Evolutionary conservation across 2,888 invertebrate species (phyloP).

Genomic region (Acanthopleura granulata): DNA sequence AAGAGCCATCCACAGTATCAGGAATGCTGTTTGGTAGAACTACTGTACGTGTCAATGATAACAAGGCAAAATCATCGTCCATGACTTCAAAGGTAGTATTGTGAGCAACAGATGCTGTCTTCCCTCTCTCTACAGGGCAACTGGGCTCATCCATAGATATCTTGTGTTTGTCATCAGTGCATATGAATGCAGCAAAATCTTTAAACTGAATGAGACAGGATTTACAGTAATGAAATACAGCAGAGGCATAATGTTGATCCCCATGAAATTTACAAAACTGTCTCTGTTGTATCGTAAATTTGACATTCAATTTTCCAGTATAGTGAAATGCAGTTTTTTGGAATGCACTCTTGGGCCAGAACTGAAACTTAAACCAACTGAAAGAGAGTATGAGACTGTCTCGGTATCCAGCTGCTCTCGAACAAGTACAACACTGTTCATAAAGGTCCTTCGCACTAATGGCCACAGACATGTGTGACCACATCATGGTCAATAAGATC

Average conservation of each 20-base stretch:
- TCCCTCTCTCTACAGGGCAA: too few relatives aligned
- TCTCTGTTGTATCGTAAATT: too few relatives aligned
- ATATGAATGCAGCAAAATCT: too few relatives aligned
- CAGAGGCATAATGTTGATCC: slow-evolving; percentile 12
- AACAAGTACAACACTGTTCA: slow-evolving; percentile 8
- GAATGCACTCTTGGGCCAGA: background rate
- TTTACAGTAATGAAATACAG: slow-evolving; percentile 8
- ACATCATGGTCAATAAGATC: slow-evolving; percentile 3
- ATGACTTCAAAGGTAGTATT: too few relatives aligned
- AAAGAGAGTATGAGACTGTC: background rate
- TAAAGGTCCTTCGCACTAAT: slow-evolving; percentile 6
- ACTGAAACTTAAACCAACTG: background rate
- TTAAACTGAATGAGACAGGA: too few relatives aligned
- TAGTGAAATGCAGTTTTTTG: background rate
- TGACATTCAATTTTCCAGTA: too few relatives aligned
- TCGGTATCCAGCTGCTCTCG: background rate
- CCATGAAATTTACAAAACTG: slow-evolving; percentile 10
- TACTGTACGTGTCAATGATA: slow-evolving; percentile 3
- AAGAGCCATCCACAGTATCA: slow-evolving; percentile 3
- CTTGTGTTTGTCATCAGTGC: too few relatives aligned
- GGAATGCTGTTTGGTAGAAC: slow-evolving; percentile 4
- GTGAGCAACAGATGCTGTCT: too few relatives aligned
- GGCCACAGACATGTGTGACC: slow-evolving; percentile 15
- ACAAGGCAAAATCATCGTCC: too few relatives aligned
- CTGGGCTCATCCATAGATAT: too few relatives aligned